A percentile compares a stretch with the other conserved stretches of the same genome.
Evolutionary conservation across 2,113 vertebrate genomes (phyloP).

Genomic region (Gnathonemus longibarbis): DNA sequence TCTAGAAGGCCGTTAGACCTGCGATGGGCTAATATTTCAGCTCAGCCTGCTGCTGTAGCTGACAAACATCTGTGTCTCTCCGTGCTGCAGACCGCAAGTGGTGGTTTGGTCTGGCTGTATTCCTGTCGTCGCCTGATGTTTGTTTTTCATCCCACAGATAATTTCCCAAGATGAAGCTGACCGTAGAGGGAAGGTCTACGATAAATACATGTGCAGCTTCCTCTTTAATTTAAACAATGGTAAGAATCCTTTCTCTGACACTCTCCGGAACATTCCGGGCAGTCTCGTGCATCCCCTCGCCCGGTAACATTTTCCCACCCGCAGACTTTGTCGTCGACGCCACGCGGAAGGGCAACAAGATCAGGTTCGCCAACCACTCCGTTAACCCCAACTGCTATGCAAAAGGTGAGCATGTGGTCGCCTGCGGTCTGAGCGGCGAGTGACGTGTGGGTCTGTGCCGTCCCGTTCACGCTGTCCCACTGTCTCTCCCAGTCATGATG

Average conservation of each 20-base stretch:
- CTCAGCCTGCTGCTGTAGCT: neutral
- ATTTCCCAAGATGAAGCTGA: slow-evolving; percentile 99
- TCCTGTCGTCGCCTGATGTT: no score
- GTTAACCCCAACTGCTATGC: slow-evolving; percentile 99
- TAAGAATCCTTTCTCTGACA: slow-evolving; percentile 37
- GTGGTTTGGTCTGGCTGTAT: neutral
- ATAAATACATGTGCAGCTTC: slow-evolving; percentile 99
- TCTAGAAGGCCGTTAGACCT: neutral
- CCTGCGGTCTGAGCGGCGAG: neutral
- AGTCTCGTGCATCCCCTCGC: no score
- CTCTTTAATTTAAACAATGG: slow-evolving; percentile 98
- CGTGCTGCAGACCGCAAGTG: no score
- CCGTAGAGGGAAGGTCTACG: slow-evolving; percentile 94
- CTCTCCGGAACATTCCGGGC: neutral
- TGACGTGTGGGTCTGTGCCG: neutral
- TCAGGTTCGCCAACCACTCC: slow-evolving; percentile 96
- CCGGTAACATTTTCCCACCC: neutral
- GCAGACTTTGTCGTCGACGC: slow-evolving; percentile 97
- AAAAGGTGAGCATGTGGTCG: slow-evolving; percentile 69
- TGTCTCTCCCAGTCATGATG: slow-evolving; percentile 85
- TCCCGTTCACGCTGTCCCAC: neutral
- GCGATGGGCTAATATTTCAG: neutral
- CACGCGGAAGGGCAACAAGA: slow-evolving; percentile 98
- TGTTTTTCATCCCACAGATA: slow-evolving; percentile 64
- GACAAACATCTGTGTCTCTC: neutral